phyloP scores from a whole-genome alignment of 2,113 vertebrate species.

The Carassius auratus region DNA sequence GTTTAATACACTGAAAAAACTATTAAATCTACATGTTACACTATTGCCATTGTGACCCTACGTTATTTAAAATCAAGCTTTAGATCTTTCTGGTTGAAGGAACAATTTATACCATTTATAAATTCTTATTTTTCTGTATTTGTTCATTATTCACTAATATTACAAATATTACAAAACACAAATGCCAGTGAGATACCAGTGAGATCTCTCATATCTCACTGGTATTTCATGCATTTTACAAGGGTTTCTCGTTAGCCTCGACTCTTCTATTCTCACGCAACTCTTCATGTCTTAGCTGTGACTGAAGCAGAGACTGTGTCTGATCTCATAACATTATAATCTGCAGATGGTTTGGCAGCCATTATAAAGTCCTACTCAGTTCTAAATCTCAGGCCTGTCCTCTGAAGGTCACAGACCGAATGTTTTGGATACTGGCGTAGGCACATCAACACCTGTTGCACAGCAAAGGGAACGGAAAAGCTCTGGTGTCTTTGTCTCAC shows the following conservation, averaged over 20 bases:
- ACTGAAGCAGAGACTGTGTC: conserved; percentile 63
- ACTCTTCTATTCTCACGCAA: conserved; percentile 37
- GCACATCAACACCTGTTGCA: conserved; percentile 68
- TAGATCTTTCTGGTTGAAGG: background rate
- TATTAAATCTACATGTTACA: too few species aligned
- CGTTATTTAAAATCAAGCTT: background rate
- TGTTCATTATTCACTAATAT: background rate
- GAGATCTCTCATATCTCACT: conserved; percentile 30
- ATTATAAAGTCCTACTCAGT: conserved; percentile 75
- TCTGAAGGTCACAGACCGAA: conserved; percentile 69
- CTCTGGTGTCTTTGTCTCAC: background rate
- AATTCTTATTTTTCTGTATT: background rate
- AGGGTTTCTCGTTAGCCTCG: conserved; percentile 60
- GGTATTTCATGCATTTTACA: conserved; percentile 33
- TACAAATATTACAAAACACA: background rate
- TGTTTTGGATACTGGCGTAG: conserved; percentile 63
- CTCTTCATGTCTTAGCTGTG: conserved; percentile 57
- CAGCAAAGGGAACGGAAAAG: conserved; percentile 41
- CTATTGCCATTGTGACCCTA: background rate
- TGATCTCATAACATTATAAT: conserved; percentile 73
- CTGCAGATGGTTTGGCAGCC: conserved; percentile 71
- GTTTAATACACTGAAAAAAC: too few species aligned
- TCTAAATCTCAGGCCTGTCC: conserved; percentile 67
- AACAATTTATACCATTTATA: background rate
- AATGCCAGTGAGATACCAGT: background rate